These are phyloP conservation scores for Platyscapa corneri DNA, from an alignment of 1,140 invertebrate genomes.

Conservation along the genomic window DNA sequence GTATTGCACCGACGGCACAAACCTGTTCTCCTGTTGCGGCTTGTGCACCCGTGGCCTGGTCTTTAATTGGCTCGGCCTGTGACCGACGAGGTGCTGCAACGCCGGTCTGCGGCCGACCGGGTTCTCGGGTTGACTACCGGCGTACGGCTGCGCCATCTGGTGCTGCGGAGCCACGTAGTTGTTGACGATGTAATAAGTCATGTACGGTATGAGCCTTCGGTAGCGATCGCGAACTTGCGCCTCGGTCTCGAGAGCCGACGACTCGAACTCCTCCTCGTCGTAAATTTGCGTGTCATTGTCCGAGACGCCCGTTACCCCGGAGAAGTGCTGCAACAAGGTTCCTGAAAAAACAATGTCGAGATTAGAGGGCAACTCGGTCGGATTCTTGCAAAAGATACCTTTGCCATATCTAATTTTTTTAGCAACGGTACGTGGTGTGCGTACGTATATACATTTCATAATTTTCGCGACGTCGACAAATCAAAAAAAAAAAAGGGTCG, in stretches of 20 bases:
- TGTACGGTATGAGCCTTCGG: conserved; percentile 85
- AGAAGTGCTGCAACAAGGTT: neutral
- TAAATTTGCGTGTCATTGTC: neutral
- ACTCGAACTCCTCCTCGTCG: neutral
- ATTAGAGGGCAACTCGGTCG: too few relatives aligned
- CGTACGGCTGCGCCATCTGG: conserved; percentile 15
- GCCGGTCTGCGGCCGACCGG: neutral
- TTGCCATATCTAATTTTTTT: too few relatives aligned
- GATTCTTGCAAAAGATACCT: neutral
- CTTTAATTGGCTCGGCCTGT: neutral
- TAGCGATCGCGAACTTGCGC: conserved; percentile 75
- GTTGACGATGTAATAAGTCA: conserved; percentile 84
- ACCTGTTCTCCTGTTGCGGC: conserved; percentile 58
- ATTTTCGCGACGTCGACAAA: too few relatives aligned
- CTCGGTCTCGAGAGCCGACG: neutral
- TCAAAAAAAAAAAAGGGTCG: too few relatives aligned
- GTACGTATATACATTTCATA: too few relatives aligned
- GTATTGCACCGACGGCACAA: conserved; percentile 70
- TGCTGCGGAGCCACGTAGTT: conserved; percentile 68
- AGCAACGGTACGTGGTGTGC: too few relatives aligned
- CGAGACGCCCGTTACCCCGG: neutral
- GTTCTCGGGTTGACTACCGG: neutral
- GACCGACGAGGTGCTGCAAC: neutral
- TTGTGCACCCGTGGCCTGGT: neutral
- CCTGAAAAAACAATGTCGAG: neutral